phyloP scores from a whole-genome alignment of 2,113 vertebrate genomes.

The Upupa epops region DNA sequence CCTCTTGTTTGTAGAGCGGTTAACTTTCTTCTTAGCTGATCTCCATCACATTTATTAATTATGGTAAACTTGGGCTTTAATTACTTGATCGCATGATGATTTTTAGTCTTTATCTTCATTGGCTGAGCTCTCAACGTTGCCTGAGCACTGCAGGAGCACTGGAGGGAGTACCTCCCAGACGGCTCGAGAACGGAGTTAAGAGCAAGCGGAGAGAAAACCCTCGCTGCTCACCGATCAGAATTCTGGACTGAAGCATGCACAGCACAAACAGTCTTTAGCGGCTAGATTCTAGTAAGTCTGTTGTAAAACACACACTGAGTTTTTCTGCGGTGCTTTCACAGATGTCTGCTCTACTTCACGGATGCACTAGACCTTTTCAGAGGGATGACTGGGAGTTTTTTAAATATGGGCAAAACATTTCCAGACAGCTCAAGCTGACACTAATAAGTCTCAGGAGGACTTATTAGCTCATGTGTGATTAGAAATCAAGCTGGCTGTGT shows the following conservation, averaged over 20 bases:
- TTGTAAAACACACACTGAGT: background rate
- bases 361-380: background rate
- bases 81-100: background rate
- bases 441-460: conserved; percentile 51
- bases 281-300: background rate
- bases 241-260: background rate
- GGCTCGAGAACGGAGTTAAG: background rate
- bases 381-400: background rate
- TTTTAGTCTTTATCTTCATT: background rate
- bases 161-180: background rate
- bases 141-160: background rate
- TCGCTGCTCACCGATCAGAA: background rate
- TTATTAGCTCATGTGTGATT: conserved; percentile 65
- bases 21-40: background rate
- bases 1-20: background rate
- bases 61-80: background rate
- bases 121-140: background rate
- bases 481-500: conserved; percentile 36
- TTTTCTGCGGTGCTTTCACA: conserved; percentile 24
- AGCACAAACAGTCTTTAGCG: background rate
- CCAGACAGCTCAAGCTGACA: conserved; percentile 35
- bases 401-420: background rate
- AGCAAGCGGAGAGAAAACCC: background rate
- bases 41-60: background rate
- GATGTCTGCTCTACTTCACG: background rate